Evolutionary conservation across 2,113 vertebrate genomes (phyloP).

Genomic region (Strigops habroptila): DNA sequence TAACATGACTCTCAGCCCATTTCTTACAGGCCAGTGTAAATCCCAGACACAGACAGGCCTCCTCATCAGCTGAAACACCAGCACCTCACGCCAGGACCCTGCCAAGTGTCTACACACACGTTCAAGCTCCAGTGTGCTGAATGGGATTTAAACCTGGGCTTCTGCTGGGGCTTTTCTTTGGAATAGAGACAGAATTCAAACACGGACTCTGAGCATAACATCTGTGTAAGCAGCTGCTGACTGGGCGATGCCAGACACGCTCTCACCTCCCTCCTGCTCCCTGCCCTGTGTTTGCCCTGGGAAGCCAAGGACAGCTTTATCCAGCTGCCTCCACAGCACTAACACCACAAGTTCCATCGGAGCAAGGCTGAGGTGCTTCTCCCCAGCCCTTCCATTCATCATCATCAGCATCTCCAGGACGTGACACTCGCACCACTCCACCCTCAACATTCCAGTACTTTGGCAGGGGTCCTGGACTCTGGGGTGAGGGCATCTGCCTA

Average conservation of each 20-base stretch:
- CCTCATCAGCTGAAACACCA: not conserved
- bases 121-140: not conserved
- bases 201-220: rapidly evolving
- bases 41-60: not conserved
- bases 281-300: not conserved
- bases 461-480: not conserved
- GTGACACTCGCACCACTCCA: not conserved
- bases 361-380: not conserved
- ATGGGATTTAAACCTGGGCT: not conserved
- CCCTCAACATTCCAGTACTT: not conserved
- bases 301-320: not conserved
- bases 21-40: not conserved
- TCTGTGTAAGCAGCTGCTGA: not conserved
- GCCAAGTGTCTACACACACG: not conserved
- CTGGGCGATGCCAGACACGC: not conserved
- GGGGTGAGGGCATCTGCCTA: not conserved
- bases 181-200: not conserved
- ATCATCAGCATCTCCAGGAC: not conserved
- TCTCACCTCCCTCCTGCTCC: not conserved
- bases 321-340: not conserved
- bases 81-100: not conserved
- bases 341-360: rapidly evolving
- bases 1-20: not conserved
- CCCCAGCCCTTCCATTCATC: not conserved
- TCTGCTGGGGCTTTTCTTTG: not conserved